Evolutionary conservation across 2,888 invertebrate species (phyloP).

Genomic region (Horisme vitalbata): DNA sequence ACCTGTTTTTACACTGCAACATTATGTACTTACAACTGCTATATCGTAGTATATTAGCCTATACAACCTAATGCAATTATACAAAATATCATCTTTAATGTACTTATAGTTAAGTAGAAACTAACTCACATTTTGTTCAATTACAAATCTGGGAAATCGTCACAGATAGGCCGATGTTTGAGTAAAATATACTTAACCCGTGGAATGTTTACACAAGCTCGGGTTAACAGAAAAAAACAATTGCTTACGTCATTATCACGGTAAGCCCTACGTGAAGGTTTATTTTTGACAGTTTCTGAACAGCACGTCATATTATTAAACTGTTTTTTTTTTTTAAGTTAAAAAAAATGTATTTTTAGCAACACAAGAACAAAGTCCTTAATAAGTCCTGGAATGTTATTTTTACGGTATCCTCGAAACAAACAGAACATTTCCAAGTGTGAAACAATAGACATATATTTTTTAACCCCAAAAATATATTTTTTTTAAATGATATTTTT

Average conservation of each 20-base stretch:
- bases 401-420: background rate
- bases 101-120: conserved; percentile 69
- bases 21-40: conserved; percentile 59
- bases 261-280: too few species aligned
- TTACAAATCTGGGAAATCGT: conserved; percentile 36
- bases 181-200: conserved; percentile 1
- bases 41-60: conserved; percentile 57
- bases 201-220: too few species aligned
- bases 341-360: too few species aligned
- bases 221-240: too few species aligned
- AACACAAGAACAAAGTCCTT: conserved; percentile 1
- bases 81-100: conserved; percentile 75
- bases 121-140: conserved; percentile 71
- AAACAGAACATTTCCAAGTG: too few species aligned
- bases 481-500: too few species aligned
- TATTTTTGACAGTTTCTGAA: too few species aligned
- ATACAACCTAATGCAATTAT: conserved; percentile 80
- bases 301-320: too few species aligned
- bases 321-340: too few species aligned
- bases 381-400: conserved; percentile 13
- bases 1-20: conserved; percentile 69
- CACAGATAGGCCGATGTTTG: conserved; percentile 16
- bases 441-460: too few species aligned
- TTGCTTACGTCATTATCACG: too few species aligned
- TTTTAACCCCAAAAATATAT: too few species aligned